Evolutionary conservation across 2,888 invertebrate genomes (phyloP).

Genomic region (Alloplasta piceator): DNA sequence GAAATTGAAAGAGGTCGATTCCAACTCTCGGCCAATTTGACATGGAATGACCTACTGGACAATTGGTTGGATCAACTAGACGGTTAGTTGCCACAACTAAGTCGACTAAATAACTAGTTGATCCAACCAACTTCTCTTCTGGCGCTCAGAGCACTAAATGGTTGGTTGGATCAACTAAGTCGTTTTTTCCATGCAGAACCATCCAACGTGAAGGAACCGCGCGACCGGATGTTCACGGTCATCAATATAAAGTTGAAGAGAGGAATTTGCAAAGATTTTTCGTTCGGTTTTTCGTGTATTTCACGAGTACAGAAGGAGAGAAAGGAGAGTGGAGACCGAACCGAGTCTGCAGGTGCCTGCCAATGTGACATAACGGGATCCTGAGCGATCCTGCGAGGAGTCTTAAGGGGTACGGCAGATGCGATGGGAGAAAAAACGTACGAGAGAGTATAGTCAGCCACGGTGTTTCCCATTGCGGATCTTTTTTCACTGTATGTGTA

Average conservation of each 20-base stretch:
- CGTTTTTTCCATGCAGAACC: no score
- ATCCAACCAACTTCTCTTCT: no score
- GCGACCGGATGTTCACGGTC: not conserved
- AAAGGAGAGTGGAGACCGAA: slow-evolving; percentile 57
- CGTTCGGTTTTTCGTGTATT: slow-evolving; percentile 10
- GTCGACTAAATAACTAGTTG: no score
- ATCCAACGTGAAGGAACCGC: no score
- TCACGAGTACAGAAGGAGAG: slow-evolving; percentile 30
- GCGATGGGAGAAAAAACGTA: slow-evolving; percentile 7
- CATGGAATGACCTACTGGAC: no score
- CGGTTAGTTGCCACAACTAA: no score
- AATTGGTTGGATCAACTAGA: no score
- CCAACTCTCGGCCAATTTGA: no score
- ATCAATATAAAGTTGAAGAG: slow-evolving; percentile 13
- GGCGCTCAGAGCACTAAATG: no score
- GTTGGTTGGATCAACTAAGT: no score
- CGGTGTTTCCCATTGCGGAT: slow-evolving; percentile 70
- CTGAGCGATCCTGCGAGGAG: slow-evolving; percentile 57
- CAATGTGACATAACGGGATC: slow-evolving; percentile 83
- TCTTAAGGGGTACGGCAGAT: slow-evolving; percentile 15
- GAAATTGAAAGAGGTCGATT: no score
- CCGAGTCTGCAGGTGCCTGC: slow-evolving; percentile 80
- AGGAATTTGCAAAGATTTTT: slow-evolving; percentile 22
- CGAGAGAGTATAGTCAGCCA: slow-evolving; percentile 41
- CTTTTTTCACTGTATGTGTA: slow-evolving; percentile 73